These are phyloP conservation scores for Cepaea hortensis DNA, from an alignment of 2,888 invertebrate species.

Conservation along the genomic window DNA sequence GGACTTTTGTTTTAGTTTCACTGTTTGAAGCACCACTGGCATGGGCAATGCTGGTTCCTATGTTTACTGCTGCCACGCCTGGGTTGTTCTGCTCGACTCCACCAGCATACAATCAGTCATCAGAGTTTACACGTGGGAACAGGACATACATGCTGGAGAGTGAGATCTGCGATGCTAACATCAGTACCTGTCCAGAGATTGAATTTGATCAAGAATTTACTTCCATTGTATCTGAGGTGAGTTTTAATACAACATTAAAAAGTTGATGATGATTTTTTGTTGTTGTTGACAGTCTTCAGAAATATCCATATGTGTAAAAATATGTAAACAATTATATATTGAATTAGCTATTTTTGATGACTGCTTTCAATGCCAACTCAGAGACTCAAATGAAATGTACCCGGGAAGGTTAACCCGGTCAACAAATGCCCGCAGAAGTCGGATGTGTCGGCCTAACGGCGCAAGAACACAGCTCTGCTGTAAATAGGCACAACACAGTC, in stretches of 20 bases:
- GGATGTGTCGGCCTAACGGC: no score
- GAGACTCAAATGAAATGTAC: no score
- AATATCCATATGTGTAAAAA: no score
- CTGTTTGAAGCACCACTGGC: constrained; percentile 73
- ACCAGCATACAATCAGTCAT: constrained; percentile 44
- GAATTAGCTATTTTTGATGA: no score
- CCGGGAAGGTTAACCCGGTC: no score
- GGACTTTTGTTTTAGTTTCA: constrained; percentile 71
- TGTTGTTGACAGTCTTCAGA: not conserved
- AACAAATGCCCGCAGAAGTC: no score
- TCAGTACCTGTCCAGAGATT: constrained; percentile 55
- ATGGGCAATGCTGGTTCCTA: constrained; percentile 73
- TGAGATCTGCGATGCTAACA: constrained; percentile 32
- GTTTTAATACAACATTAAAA: not conserved
- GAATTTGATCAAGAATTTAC: constrained; percentile 60
- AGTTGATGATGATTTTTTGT: not conserved
- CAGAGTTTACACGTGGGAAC: not conserved
- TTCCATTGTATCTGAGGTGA: constrained; percentile 71
- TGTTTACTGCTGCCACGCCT: constrained; percentile 66
- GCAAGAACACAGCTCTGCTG: no score
- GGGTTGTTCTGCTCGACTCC: constrained; percentile 59
- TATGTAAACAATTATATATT: no score
- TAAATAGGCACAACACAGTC: no score
- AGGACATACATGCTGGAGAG: not conserved
- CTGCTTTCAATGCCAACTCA: no score